Base-by-base conservation (phyloP, 1,140 invertebrate species). In the Ruditapes philippinarum region DNA sequence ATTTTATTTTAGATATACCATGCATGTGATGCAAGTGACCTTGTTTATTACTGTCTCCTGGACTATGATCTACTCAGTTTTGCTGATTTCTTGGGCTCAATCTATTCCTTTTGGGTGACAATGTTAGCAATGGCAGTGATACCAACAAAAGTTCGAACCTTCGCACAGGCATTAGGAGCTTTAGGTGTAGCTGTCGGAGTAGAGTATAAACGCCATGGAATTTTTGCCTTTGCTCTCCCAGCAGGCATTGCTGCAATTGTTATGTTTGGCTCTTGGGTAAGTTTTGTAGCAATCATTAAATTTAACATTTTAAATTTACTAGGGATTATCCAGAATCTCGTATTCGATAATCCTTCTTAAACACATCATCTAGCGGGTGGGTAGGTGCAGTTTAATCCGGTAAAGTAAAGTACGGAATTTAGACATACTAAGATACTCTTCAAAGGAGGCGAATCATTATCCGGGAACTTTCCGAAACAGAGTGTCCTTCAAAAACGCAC, bases 21-120 rank as follows among this genome's bases (percentile, higher is more conserved):
- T 95, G 97, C 97, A 7, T 97, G 97, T 95, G 97, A 97, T 96
- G 97, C 90, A 92, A 96, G 89, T 82, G 93, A 80, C 92, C 94
- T 93, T 88, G 73, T 89, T 70, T 80, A 89, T 19, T 96, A 95
- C 76, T 97, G 96, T 91, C 93, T 97, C 42, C 93, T 96, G 85
- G 91, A 95, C 19, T 96, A 96, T 78, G 95, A 94, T 80, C 97
- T 98, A 0, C 96, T 99, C 19, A 98, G 98, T 93, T 99, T 98
- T 95, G 98, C 98, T 76, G 98, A 99, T 95, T 99, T 99, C 94
- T 98, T 98, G 95, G 98, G 98, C 86, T 98, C 98, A 0, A 96
- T 99, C 7, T 96, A 98, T 82, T 97, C 98, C 0, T 98, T 99
- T 92, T 99, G 98, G 98, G 97, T 99, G 9, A 99, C 98, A 0